phyloP scores from a whole-genome alignment of 1,140 invertebrate species.

The Brachionus koreanus region DNA sequence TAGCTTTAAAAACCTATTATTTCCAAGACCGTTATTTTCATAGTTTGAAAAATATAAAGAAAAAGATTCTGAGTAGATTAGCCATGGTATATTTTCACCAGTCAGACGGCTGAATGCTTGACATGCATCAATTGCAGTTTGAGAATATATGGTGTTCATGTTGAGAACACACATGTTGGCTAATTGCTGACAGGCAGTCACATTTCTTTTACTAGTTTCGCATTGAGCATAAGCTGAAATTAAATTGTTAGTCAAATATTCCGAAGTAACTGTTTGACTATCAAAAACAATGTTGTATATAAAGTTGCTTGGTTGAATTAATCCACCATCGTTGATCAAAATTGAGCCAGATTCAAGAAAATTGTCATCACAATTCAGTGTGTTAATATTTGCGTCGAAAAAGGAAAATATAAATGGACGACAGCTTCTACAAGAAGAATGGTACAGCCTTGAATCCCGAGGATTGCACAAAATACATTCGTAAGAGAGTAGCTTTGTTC shows the following conservation, averaged over 20 bases:
- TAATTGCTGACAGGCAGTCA: slow-evolving; percentile 63
- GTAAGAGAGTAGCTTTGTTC: background rate
- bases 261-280: background rate
- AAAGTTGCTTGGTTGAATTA: background rate
- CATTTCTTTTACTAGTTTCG: background rate
- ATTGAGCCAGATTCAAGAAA: background rate
- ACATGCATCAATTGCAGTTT: slow-evolving; percentile 59
- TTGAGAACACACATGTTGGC: slow-evolving; percentile 66
- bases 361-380: background rate
- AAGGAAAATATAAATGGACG: slow-evolving; percentile 1
- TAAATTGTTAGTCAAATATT: background rate
- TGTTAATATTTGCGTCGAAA: background rate
- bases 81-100: slow-evolving; percentile 58
- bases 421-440: background rate
- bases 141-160: slow-evolving; percentile 55
- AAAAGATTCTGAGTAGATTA: slow-evolving; percentile 60
- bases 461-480: slow-evolving; percentile 12
- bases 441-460: background rate
- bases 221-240: background rate
- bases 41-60: slow-evolving; percentile 57
- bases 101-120: slow-evolving; percentile 53
- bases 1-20: slow-evolving; percentile 48
- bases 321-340: background rate
- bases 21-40: slow-evolving; percentile 59
- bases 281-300: background rate